Evolutionary conservation across 2,888 invertebrate genomes (phyloP).

Genomic region (Galerucella pusilla): DNA sequence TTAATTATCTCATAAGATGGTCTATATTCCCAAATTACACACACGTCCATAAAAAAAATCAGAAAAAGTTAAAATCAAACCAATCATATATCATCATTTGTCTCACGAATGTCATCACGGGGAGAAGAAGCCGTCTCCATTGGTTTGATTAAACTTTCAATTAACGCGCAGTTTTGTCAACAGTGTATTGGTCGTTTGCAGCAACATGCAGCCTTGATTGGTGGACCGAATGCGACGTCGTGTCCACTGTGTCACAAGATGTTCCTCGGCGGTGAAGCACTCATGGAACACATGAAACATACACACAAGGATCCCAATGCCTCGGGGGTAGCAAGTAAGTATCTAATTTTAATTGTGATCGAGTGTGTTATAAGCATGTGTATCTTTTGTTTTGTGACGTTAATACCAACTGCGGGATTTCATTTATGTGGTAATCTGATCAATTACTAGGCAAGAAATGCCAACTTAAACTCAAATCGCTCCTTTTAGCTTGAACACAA

Average conservation of each 20-base stretch:
- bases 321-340: constrained; percentile 90
- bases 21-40: background rate
- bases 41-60: constrained; percentile 19
- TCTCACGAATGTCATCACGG: constrained; percentile 34
- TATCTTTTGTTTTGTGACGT: constrained; percentile 27
- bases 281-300: constrained; percentile 97
- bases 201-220: constrained; percentile 94
- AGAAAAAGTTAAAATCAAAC: constrained; percentile 52
- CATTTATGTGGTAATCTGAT: background rate
- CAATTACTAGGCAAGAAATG: too few species aligned
- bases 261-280: constrained; percentile 91
- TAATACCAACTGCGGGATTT: constrained; percentile 24
- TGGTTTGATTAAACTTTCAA: constrained; percentile 59
- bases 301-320: constrained; percentile 94
- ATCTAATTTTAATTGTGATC: constrained; percentile 52
- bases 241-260: constrained; percentile 96
- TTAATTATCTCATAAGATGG: background rate
- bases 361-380: constrained; percentile 29
- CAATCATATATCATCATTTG: constrained; percentile 42
- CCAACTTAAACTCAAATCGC: too few species aligned
- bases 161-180: constrained; percentile 69
- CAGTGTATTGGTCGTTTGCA: constrained; percentile 95
- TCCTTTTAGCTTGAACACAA: too few species aligned
- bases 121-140: constrained; percentile 46
- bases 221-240: constrained; percentile 90